phyloP scores from a whole-genome alignment of 2,797 vertebrate genomes.

The Decapterus maruadsi region DNA sequence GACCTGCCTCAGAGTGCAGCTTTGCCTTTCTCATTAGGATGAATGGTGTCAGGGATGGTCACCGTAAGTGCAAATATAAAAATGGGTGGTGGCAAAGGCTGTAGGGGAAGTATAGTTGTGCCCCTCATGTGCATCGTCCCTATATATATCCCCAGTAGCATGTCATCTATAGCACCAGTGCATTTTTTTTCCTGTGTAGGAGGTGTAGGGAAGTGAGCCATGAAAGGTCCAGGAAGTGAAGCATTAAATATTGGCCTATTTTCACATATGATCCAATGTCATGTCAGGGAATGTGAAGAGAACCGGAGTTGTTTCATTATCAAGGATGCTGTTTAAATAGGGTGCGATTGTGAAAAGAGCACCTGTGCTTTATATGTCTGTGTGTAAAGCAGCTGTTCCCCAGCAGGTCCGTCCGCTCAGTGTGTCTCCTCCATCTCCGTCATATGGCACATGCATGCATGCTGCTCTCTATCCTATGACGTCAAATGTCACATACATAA shows the following conservation, averaged over 20 bases:
- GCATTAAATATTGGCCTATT: conserved; percentile 10
- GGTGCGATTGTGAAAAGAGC: neutral
- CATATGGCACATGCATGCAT: conserved; percentile 8
- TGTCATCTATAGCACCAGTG: neutral
- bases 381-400: neutral
- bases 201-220: conserved; percentile 1
- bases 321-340: neutral
- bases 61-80: conserved; percentile 14
- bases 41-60: neutral
- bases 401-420: neutral
- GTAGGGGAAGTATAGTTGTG: neutral
- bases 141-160: too few species aligned
- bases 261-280: neutral
- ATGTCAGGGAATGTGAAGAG: neutral
- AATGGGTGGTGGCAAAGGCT: conserved; percentile 1
- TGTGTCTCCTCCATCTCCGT: neutral
- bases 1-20: conserved; percentile 18
- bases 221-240: conserved; percentile 25
- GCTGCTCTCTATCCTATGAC: conserved; percentile 22
- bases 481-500: conserved; percentile 30
- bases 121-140: neutral
- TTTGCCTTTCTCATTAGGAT: conserved; percentile 22
- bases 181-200: neutral
- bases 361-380: neutral
- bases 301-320: neutral